Conservation (phyloP, 2,888 invertebrate species). For the Cerastis leucographa region DNA sequence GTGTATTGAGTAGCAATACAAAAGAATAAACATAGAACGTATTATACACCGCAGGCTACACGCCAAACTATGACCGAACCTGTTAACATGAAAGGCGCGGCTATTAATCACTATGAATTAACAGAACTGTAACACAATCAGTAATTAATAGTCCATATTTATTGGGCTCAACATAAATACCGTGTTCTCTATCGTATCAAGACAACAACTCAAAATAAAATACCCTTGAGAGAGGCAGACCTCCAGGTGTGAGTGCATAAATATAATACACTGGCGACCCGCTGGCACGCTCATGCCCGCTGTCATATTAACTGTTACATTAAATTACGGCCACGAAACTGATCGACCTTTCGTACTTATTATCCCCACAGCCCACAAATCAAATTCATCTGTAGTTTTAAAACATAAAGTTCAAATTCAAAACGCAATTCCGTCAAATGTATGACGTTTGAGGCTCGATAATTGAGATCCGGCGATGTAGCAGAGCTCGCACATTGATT, state of each 20-base stretch:
- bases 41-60: conserved; percentile 44
- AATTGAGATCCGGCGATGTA: conserved; percentile 78
- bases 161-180: conserved; percentile 86
- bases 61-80: conserved; percentile 52
- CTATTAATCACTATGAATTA: conserved; percentile 88
- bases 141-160: conserved; percentile 89
- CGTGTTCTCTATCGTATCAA: conserved; percentile 84
- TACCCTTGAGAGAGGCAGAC: conserved; percentile 81
- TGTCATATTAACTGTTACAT: conserved; percentile 91
- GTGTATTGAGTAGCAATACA: conserved; percentile 49
- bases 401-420: conserved; percentile 53
- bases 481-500: conserved; percentile 89
- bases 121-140: conserved; percentile 87
- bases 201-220: conserved; percentile 87
- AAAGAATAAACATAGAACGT: conserved; percentile 54
- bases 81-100: conserved; percentile 68
- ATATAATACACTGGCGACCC: conserved; percentile 88
- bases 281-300: conserved; percentile 89
- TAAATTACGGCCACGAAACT: conserved; percentile 89
- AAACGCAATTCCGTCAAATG: conserved; percentile 17
- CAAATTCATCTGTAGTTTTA: conserved; percentile 65
- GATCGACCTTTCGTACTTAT: conserved; percentile 85
- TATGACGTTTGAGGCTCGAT: conserved; percentile 69
- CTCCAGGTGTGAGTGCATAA: conserved; percentile 91
- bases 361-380: conserved; percentile 70